Conservation (phyloP, 2,797 vertebrate species). For the Myotis myotis region DNA sequence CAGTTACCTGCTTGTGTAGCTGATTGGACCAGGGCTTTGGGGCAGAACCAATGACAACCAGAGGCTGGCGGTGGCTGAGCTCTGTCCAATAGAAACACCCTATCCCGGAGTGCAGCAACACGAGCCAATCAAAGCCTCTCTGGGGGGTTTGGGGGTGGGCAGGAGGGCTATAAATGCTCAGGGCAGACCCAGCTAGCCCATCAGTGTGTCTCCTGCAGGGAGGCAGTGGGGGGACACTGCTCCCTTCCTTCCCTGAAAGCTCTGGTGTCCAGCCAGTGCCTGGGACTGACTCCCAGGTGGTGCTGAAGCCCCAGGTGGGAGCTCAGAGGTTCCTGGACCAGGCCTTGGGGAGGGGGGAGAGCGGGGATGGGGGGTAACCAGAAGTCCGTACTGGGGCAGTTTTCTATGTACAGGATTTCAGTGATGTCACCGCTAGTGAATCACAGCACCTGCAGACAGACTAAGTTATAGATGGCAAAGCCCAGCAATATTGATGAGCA, state of each 20-base stretch:
- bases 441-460: background rate
- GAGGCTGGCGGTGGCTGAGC: background rate
- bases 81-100: background rate
- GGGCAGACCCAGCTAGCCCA: accelerated
- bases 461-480: background rate
- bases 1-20: background rate
- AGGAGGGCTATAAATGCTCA: background rate
- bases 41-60: background rate
- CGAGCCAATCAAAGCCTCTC: background rate
- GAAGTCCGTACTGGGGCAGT: background rate
- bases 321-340: background rate
- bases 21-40: background rate
- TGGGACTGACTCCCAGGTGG: background rate
- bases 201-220: accelerated
- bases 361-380: background rate
- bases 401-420: background rate
- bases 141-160: accelerated
- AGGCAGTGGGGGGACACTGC: accelerated
- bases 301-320: background rate
- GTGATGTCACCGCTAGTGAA: background rate
- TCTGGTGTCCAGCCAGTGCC: background rate
- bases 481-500: background rate
- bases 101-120: background rate
- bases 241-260: background rate
- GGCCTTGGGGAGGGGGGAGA: background rate